A percentile compares a stretch with the other conserved stretches of the same genome.
Evolutionary conservation across 2,797 vertebrate genomes (phyloP).

Genomic region (Notolepis coatsorum): DNA sequence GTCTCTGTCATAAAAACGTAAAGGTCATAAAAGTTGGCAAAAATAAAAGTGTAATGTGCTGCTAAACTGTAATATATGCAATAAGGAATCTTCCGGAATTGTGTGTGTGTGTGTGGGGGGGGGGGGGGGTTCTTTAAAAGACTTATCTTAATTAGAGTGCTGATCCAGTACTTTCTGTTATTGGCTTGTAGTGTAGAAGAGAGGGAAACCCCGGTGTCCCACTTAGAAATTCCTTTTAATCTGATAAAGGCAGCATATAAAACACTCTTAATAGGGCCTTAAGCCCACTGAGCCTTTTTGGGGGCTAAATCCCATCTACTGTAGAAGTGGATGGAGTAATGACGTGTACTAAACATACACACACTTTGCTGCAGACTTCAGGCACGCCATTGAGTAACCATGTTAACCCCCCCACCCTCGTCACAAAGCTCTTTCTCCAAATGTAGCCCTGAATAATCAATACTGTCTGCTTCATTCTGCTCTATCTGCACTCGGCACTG

Average conservation of each 20-base stretch:
- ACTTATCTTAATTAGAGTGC: slow-evolving; percentile 48
- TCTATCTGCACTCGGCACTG: slow-evolving; percentile 77
- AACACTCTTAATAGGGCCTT: slow-evolving; percentile 49
- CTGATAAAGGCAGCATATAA: slow-evolving; percentile 61
- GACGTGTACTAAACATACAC: slow-evolving; percentile 33
- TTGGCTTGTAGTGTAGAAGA: slow-evolving; percentile 68
- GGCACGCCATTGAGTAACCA: slow-evolving; percentile 28
- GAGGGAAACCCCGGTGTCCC: slow-evolving; percentile 45
- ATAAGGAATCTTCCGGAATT: slow-evolving; percentile 27
- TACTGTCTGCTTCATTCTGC: slow-evolving; percentile 78
- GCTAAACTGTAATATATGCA: slow-evolving; percentile 22
- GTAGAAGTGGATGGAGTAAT: slow-evolving; percentile 29
- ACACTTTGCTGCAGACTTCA: slow-evolving; percentile 22
- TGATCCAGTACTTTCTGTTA: slow-evolving; percentile 58
- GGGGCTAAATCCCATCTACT: slow-evolving; percentile 42
- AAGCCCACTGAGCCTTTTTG: slow-evolving; percentile 38
- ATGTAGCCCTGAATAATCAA: slow-evolving; percentile 72
- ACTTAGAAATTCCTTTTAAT: slow-evolving; percentile 79
- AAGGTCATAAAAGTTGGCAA: too few species aligned
- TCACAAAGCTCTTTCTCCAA: slow-evolving; percentile 52
- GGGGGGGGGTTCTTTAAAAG: slow-evolving; percentile 41
- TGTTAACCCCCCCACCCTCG: slow-evolving; percentile 47
- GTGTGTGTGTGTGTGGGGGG: too few species aligned
- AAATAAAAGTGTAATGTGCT: too few species aligned
- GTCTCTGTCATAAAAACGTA: too few species aligned